Percentiles rank a stretch among this genome's conserved stretches.
Evolutionary conservation across 1,140 invertebrate genomes (phyloP).

Genomic region (Drosophila takahashii): DNA sequence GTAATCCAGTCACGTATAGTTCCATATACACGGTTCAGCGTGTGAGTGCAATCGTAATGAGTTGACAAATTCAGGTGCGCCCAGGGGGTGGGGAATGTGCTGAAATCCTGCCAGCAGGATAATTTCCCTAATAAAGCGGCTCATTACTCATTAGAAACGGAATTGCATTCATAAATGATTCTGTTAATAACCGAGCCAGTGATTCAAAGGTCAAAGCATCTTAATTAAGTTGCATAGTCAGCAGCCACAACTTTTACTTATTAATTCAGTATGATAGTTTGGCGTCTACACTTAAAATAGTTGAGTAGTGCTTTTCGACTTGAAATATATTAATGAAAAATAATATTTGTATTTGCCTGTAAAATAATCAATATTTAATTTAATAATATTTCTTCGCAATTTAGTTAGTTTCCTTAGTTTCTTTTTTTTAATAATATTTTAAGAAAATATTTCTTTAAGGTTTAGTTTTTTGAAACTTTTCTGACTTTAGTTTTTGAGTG

Average conservation of each 20-base stretch:
- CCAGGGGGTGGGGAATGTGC: neutral
- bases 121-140: slow-evolving; percentile 8
- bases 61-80: slow-evolving; percentile 15
- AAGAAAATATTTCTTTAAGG: no score
- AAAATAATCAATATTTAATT: neutral
- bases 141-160: slow-evolving; percentile 8
- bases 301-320: neutral
- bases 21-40: neutral
- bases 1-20: slow-evolving; percentile 61
- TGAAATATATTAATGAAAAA: neutral
- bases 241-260: neutral
- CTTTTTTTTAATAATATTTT: no score
- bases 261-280: neutral
- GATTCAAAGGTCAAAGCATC: neutral
- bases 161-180: slow-evolving; percentile 16
- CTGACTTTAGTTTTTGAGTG: neutral
- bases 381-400: neutral
- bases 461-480: neutral
- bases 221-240: slow-evolving; percentile 1
- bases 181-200: slow-evolving; percentile 2
- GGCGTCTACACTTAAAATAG: no score
- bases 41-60: slow-evolving; percentile 40
- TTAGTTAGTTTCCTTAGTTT: no score
- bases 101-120: slow-evolving; percentile 2
- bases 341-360: neutral